Evolutionary conservation across 2,113 vertebrate species (phyloP).

Genomic region (Meles meles): DNA sequence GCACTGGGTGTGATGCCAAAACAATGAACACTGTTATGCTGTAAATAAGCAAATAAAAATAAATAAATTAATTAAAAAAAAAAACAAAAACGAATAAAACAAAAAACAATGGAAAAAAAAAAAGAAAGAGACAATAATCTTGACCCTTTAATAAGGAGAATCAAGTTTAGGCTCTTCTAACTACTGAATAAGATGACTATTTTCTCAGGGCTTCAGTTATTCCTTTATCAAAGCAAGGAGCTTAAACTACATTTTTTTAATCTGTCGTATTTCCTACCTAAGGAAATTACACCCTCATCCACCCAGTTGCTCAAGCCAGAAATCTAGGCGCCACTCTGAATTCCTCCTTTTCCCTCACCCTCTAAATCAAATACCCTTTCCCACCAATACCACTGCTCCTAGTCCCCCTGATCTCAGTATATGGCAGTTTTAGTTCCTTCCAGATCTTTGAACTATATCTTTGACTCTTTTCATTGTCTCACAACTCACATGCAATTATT

Average conservation of each 20-base stretch:
- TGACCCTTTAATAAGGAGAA: background rate
- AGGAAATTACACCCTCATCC: background rate
- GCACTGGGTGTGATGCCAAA: too few relatives aligned
- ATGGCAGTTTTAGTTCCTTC: background rate
- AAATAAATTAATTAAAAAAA: too few relatives aligned
- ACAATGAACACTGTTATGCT: too few relatives aligned
- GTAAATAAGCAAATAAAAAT: too few relatives aligned
- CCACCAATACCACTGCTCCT: background rate
- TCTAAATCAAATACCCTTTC: background rate
- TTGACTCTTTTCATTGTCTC: background rate
- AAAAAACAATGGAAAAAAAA: too few relatives aligned
- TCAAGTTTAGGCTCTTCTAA: background rate
- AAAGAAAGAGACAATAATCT: background rate
- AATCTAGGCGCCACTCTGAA: background rate
- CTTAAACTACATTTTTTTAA: background rate
- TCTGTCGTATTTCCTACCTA: background rate
- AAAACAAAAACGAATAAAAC: too few relatives aligned
- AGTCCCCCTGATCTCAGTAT: background rate
- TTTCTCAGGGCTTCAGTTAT: background rate
- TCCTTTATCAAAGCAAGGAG: background rate
- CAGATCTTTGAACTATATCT: background rate
- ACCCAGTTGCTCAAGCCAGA: background rate
- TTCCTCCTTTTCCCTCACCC: background rate
- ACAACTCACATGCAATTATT: background rate
- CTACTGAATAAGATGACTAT: background rate